A percentile compares a stretch with the other conserved stretches of the same genome.
Evolutionary conservation across 2,113 vertebrate genomes (phyloP).

Genomic region (Mustela nigripes): DNA sequence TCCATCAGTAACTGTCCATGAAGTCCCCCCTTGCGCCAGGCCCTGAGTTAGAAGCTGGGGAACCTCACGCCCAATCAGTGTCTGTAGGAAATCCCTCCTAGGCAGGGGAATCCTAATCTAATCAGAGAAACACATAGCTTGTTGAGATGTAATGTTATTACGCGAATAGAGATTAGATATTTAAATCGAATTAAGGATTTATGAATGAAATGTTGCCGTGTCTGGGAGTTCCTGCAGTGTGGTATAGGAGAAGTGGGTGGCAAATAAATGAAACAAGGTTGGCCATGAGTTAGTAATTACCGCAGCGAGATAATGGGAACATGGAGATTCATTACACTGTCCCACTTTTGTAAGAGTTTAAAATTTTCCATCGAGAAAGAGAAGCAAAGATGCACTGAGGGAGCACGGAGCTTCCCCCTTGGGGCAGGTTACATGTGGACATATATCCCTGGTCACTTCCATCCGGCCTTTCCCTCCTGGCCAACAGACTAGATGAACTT

Average conservation of each 20-base stretch:
- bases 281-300: not conserved
- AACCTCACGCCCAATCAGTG: not conserved
- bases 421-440: not conserved
- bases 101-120: not conserved
- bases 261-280: not conserved
- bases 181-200: constrained; percentile 18
- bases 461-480: not conserved
- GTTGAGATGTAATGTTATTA: not conserved
- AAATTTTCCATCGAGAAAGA: not conserved
- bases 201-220: not conserved
- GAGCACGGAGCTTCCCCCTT: not conserved
- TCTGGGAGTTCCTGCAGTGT: not conserved
- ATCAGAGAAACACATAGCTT: not conserved
- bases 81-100: not conserved
- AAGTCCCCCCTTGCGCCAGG: not conserved
- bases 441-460: not conserved
- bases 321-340: not conserved
- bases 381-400: not conserved
- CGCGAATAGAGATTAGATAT: not conserved
- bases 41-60: not conserved
- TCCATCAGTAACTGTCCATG: not conserved
- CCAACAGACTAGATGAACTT: not conserved
- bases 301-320: not conserved
- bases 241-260: not conserved
- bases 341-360: not conserved